Evolutionary conservation across 2,113 vertebrate genomes (phyloP), one percentile per base, ranked within the genome.

Genomic region (Megaleporinus macrocephalus): DNA sequence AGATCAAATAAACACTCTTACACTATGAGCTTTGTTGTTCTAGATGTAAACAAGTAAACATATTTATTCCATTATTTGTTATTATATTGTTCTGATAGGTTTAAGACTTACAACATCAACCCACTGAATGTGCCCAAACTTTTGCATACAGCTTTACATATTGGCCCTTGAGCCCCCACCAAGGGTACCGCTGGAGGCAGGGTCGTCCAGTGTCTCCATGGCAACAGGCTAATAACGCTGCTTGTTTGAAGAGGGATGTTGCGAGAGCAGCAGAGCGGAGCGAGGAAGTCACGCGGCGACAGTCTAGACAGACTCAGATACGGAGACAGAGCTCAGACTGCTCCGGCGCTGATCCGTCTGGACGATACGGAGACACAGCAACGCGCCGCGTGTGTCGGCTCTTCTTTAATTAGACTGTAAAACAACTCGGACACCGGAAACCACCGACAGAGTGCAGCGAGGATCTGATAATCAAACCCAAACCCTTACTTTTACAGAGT

Each of bases 171-270:
- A 4, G 20, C 20, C 10, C 15, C 47, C 24, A 14, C 22, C 76
- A 55, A 81, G 80, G n/a, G 14, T 41, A 59, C 51, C 49, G 44
- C 44, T 29, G 47, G 84, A n/a, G 24, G 61, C 78, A 76, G 84
- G 80, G 79, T 83, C 76, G 55, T 62, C 78, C 53, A 51, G 36
- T 11, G 26, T 66, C 63, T 53, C 77, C 80, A 83, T 76, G 79
- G 77, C 65, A 86, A 87, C 41, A 26, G 41, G 30, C 26, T 29
- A 57, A 55, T 36, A 75, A 59, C 57, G 33, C 66, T 47, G 16
- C 55, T 12, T 41, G 65, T 36, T 68, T 33, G 73, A 61, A 30
- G 4, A 24, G 36, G 20, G 76, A 29, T 30, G 51, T 44, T 55
- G 53, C 13, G 57, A 76, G 22, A 55, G 24, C 49, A 68, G 12